Percentiles rank a stretch among this genome's conserved stretches.
These are phyloP conservation scores for Buphagus erythrorhynchus DNA, from an alignment of 2,797 vertebrate genomes.

Conservation along the genomic window DNA sequence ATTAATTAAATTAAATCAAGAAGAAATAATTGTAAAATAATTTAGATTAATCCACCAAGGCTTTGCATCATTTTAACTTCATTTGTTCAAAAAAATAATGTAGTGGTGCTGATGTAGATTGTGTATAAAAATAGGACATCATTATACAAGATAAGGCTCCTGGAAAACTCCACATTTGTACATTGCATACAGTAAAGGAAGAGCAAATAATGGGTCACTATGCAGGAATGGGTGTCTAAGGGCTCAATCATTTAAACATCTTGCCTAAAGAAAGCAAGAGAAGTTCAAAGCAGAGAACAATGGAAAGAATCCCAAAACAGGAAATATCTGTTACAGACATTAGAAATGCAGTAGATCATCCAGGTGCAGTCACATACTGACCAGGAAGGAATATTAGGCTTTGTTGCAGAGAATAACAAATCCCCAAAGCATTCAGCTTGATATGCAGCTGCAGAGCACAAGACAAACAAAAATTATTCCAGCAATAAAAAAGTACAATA, in stretches of 20 bases:
- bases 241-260: conserved; percentile 40
- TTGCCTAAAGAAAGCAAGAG: conserved; percentile 37
- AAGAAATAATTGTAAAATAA: conserved; percentile 51
- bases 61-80: neutral
- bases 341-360: conserved; percentile 44
- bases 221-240: neutral
- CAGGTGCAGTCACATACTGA: conserved; percentile 69
- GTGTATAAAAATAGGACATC: neutral
- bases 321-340: conserved; percentile 71
- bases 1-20: conserved; percentile 65
- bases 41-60: neutral
- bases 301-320: conserved; percentile 68
- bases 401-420: conserved; percentile 67
- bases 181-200: neutral
- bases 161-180: neutral
- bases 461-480: conserved; percentile 68
- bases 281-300: conserved; percentile 56
- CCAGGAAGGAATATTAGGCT: conserved; percentile 61
- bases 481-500: conserved; percentile 61
- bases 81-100: neutral
- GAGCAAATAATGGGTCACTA: neutral
- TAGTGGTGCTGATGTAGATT: neutral
- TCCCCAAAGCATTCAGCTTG: conserved; percentile 55
- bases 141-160: neutral
- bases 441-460: conserved; percentile 65